Conservation (phyloP, 2,797 vertebrate genomes). For the Enteromius paludinosus region DNA sequence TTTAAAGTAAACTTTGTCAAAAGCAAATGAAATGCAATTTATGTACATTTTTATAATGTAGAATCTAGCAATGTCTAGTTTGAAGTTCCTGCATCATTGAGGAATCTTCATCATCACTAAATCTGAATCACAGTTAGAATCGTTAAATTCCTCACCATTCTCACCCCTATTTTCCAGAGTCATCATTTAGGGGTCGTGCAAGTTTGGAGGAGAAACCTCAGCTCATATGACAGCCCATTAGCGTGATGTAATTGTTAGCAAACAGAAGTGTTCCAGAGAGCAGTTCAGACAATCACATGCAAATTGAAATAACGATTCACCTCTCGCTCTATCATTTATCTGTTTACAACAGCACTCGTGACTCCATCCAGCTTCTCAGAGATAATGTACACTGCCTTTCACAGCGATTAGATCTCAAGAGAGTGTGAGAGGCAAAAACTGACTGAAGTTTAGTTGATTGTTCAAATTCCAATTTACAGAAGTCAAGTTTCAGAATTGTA, state of each 20-base stretch:
- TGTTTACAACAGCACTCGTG: slow-evolving; percentile 47
- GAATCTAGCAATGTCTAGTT: not conserved
- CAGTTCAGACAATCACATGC: slow-evolving; percentile 63
- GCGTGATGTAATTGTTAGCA: slow-evolving; percentile 63
- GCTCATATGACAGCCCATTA: slow-evolving; percentile 56
- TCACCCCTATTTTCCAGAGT: slow-evolving; percentile 1
- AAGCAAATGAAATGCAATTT: not conserved
- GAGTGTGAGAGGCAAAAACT: slow-evolving; percentile 32
- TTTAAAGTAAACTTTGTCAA: not conserved
- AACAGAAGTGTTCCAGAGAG: slow-evolving; percentile 59
- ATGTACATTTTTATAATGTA: not conserved
- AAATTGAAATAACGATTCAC: slow-evolving; percentile 59
- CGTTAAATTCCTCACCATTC: not conserved
- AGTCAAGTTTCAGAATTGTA: slow-evolving; percentile 14
- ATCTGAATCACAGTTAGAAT: slow-evolving; percentile 9
- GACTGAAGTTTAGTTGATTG: slow-evolving; percentile 38
- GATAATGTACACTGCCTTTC: slow-evolving; percentile 39
- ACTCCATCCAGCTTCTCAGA: slow-evolving; percentile 14
- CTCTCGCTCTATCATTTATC: slow-evolving; percentile 52
- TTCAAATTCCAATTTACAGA: slow-evolving; percentile 32
- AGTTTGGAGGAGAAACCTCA: slow-evolving; percentile 41
- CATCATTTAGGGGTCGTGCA: slow-evolving; percentile 42
- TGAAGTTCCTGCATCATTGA: not conserved
- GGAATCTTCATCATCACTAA: not conserved
- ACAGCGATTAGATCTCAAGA: slow-evolving; percentile 41